These are phyloP conservation scores for Bombylius major DNA, from an alignment of 2,888 invertebrate genomes.

Conservation along the genomic window DNA sequence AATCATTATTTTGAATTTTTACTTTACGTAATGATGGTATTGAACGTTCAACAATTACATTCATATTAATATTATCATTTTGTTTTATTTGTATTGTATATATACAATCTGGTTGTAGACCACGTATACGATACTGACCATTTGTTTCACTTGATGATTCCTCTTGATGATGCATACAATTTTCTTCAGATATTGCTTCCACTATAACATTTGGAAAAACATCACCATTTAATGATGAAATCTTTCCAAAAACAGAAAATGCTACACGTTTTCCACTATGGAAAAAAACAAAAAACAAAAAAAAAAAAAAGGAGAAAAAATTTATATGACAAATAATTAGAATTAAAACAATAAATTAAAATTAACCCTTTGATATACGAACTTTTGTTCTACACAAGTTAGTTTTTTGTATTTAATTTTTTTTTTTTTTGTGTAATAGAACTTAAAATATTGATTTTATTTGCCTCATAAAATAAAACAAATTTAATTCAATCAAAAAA, in stretches of 20 bases:
- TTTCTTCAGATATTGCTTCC: conserved; percentile 41
- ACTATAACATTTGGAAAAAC: conserved; percentile 71
- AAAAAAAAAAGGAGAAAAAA: not conserved
- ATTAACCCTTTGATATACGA: no score
- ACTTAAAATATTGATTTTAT: not conserved
- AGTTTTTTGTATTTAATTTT: no score
- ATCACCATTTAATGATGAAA: conserved; percentile 72
- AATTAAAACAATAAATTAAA: not conserved
- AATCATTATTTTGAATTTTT: conserved; percentile 46
- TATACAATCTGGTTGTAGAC: conserved; percentile 60
- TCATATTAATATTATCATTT: conserved; percentile 18
- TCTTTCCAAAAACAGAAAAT: conserved; percentile 75
- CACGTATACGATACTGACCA: conserved; percentile 81
- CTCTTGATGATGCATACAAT: conserved; percentile 59
- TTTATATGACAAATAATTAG: not conserved
- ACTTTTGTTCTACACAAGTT: no score
- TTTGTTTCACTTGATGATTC: conserved; percentile 67
- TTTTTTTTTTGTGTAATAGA: no score
- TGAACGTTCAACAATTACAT: conserved; percentile 32
- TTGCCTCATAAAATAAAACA: no score
- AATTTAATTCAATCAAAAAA: no score
- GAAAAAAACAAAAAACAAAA: no score
- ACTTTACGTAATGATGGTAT: conserved; percentile 39
- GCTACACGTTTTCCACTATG: conserved; percentile 71
- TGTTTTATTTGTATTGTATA: conserved; percentile 41